phyloP scores from a whole-genome alignment of 2,113 vertebrate genomes.

The Gulo gulo region DNA sequence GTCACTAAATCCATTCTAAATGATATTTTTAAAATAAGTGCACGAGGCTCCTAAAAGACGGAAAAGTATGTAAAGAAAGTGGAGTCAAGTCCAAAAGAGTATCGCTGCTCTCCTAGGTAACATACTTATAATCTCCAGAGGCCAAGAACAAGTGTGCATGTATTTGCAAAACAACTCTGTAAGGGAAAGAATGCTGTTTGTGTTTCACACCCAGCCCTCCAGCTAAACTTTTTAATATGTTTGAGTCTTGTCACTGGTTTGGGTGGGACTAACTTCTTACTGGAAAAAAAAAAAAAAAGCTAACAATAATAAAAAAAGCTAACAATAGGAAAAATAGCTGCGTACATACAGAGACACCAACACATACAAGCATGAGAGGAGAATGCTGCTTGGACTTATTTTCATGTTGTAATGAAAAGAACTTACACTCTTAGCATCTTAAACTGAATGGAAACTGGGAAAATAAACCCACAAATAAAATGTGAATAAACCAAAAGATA shows the following conservation, averaged over 20 bases:
- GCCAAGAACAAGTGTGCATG: not conserved
- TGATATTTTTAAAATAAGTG: not conserved
- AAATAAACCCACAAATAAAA: not conserved
- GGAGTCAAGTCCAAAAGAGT: not conserved
- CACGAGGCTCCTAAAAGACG: not conserved
- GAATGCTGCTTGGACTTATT: too few relatives aligned
- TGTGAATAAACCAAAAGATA: not conserved
- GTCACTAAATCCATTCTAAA: not conserved
- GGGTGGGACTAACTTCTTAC: slow-evolving; percentile 36
- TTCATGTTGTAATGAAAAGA: not conserved
- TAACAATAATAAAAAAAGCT: not conserved
- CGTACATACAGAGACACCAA: not conserved
- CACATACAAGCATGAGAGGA: too few relatives aligned
- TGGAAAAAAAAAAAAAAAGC: not conserved
- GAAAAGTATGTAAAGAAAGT: not conserved
- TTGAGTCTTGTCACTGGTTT: not conserved
- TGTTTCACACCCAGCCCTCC: not conserved
- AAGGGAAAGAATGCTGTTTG: not conserved
- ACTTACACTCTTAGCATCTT: not conserved
- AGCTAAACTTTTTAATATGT: not conserved
- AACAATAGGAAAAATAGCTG: not conserved
- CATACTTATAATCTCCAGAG: not conserved
- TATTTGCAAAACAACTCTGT: slow-evolving; percentile 22
- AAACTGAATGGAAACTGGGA: not conserved
- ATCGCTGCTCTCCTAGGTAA: not conserved